These are phyloP conservation scores for Neelides sp. DNA, from an alignment of 1,140 invertebrate genomes.

Conservation along the genomic window DNA sequence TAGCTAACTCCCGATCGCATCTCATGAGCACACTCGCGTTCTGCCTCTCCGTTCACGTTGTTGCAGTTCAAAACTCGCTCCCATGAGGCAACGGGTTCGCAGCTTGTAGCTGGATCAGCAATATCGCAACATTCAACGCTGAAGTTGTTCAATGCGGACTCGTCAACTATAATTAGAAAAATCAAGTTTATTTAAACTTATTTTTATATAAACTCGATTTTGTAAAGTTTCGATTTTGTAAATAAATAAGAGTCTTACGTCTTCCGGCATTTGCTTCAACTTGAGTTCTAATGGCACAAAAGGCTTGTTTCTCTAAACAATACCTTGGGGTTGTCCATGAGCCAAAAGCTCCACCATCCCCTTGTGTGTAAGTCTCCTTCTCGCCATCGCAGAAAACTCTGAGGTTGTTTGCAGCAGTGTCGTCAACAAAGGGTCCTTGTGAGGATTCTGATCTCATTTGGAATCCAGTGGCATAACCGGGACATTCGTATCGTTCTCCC, in stretches of 20 bases:
- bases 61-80: background rate
- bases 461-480: background rate
- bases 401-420: conserved; percentile 1
- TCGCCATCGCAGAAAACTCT: background rate
- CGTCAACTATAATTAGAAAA: background rate
- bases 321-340: background rate
- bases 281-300: conserved; percentile 1
- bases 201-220: no score
- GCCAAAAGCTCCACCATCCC: background rate
- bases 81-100: background rate
- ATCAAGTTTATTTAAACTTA: background rate
- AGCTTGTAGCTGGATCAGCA: background rate
- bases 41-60: no score
- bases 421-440: background rate
- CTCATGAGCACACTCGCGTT: no score
- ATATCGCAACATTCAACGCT: background rate
- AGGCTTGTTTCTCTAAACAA: background rate
- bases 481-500: background rate
- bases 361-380: background rate
- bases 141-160: background rate
- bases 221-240: background rate
- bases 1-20: no score
- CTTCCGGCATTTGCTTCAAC: background rate
- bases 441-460: background rate
- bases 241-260: background rate